These are phyloP conservation scores for Hyperopisus bebe DNA, from an alignment of 2,113 vertebrate genomes.

Conservation along the genomic window DNA sequence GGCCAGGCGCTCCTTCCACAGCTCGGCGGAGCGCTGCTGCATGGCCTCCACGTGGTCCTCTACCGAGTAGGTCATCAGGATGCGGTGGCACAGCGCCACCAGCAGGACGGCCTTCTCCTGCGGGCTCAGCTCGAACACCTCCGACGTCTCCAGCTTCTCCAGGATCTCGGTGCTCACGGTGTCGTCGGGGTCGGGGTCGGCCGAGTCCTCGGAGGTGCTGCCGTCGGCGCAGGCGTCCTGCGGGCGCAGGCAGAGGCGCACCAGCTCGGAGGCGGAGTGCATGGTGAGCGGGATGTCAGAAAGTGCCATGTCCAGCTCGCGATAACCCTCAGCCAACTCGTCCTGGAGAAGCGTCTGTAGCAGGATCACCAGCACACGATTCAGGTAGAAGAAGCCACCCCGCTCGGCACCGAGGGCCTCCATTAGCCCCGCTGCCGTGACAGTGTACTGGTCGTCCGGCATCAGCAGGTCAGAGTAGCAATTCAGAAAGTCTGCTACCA, in stretches of 20 bases:
- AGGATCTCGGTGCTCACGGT: constrained; percentile 84
- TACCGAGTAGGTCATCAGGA: constrained; percentile 92
- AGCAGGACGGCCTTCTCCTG: constrained; percentile 85
- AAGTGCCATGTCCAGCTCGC: constrained; percentile 85
- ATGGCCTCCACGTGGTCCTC: constrained; percentile 88
- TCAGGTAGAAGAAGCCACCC: constrained; percentile 86
- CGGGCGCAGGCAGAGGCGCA: constrained; percentile 82
- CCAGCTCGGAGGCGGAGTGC: constrained; percentile 86
- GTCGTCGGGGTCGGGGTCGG: constrained; percentile 62
- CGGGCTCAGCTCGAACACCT: constrained; percentile 85
- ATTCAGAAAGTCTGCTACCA: constrained; percentile 89
- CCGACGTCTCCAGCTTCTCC: constrained; percentile 81
- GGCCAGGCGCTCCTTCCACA: constrained; percentile 91
- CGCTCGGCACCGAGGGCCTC: constrained; percentile 83
- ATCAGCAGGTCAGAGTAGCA: constrained; percentile 83
- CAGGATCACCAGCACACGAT: constrained; percentile 84
- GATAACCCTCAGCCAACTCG: constrained; percentile 91
- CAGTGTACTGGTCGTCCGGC: constrained; percentile 87
- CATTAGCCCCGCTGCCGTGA: constrained; percentile 82
- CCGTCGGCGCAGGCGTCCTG: constrained; percentile 80
- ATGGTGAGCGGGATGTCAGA: constrained; percentile 92
- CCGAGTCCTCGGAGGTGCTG: constrained; percentile 65
- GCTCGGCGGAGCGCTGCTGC: constrained; percentile 78
- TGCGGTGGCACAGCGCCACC: constrained; percentile 84
- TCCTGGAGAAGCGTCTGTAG: constrained; percentile 92